Conservation (phyloP, 2,888 invertebrate genomes). For the Nesidiocoris tenuis region DNA sequence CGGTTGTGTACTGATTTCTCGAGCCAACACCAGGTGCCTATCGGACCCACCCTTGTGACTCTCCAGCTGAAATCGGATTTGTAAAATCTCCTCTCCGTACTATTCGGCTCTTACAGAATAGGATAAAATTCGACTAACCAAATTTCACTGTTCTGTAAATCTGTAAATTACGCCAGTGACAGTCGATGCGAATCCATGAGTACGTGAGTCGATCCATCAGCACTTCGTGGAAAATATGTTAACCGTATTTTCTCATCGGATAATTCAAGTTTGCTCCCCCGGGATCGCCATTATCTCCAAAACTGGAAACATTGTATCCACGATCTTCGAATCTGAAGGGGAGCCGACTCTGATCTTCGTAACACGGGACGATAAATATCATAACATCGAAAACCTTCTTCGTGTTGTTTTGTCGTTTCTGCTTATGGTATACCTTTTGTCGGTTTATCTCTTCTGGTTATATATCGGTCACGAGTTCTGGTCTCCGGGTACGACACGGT, state of each 20-base stretch:
- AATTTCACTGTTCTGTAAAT: too few relatives aligned
- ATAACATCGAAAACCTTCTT: slow-evolving; percentile 30
- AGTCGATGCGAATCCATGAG: too few relatives aligned
- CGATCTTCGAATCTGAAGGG: neutral
- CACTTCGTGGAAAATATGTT: too few relatives aligned
- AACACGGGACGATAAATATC: slow-evolving; percentile 32
- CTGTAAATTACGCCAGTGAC: too few relatives aligned
- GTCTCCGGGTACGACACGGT: slow-evolving; percentile 12
- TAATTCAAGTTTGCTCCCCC: neutral
- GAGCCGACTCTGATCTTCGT: neutral
- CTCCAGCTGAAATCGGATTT: neutral
- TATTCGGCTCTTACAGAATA: too few relatives aligned
- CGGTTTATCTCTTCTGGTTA: slow-evolving; percentile 25
- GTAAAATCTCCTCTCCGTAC: too few relatives aligned
- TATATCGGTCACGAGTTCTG: slow-evolving; percentile 32
- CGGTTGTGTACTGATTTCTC: neutral
- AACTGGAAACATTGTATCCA: neutral
- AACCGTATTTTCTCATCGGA: too few relatives aligned
- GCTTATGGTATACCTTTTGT: slow-evolving; percentile 17
- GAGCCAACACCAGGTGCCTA: neutral
- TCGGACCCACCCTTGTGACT: neutral
- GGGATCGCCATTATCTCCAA: neutral
- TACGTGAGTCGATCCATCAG: too few relatives aligned
- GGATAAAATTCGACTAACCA: too few relatives aligned
- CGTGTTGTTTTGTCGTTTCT: slow-evolving; percentile 17